phyloP scores from a whole-genome alignment of 2,113 vertebrate genomes.

The Arothron firmamentum region DNA sequence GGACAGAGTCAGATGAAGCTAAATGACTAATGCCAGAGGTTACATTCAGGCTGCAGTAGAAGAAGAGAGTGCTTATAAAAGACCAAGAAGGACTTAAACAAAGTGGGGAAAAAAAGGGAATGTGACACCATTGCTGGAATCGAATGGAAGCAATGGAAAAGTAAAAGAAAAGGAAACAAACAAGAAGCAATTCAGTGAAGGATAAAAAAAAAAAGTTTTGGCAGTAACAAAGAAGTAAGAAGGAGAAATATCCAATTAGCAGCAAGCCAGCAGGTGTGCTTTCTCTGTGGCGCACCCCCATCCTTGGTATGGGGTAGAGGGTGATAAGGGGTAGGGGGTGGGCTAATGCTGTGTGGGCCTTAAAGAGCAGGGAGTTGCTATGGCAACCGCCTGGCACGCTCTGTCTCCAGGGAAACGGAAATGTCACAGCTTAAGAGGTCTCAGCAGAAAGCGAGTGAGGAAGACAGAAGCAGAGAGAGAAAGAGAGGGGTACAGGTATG shows the following conservation, averaged over 20 bases:
- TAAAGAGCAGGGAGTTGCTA: slow-evolving; percentile 77
- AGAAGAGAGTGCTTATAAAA: slow-evolving; percentile 15
- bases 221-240: slow-evolving; percentile 54
- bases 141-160: slow-evolving; percentile 19
- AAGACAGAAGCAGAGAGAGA: slow-evolving; percentile 44
- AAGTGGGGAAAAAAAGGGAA: slow-evolving; percentile 9
- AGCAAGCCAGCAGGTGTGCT: slow-evolving; percentile 77
- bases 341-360: slow-evolving; percentile 66
- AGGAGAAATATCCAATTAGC: slow-evolving; percentile 79
- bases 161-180: slow-evolving; percentile 12
- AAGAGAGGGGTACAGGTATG: slow-evolving; percentile 55
- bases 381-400: slow-evolving; percentile 78
- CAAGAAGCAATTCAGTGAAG: slow-evolving; percentile 22
- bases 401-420: slow-evolving; percentile 82
- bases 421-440: slow-evolving; percentile 81
- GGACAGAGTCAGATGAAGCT: slow-evolving; percentile 54
- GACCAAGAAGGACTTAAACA: slow-evolving; percentile 23
- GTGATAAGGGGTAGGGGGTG: slow-evolving; percentile 22
- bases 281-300: slow-evolving; percentile 60
- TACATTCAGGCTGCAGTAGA: slow-evolving; percentile 19
- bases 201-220: slow-evolving; percentile 62
- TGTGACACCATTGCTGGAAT: slow-evolving; percentile 13
- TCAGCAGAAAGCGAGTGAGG: slow-evolving; percentile 61
- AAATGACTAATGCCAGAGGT: slow-evolving; percentile 48
- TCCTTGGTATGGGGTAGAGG: slow-evolving; percentile 46